Base-by-base conservation (phyloP, 2,888 invertebrate genomes). In the Leptopilina myrica region DNA sequence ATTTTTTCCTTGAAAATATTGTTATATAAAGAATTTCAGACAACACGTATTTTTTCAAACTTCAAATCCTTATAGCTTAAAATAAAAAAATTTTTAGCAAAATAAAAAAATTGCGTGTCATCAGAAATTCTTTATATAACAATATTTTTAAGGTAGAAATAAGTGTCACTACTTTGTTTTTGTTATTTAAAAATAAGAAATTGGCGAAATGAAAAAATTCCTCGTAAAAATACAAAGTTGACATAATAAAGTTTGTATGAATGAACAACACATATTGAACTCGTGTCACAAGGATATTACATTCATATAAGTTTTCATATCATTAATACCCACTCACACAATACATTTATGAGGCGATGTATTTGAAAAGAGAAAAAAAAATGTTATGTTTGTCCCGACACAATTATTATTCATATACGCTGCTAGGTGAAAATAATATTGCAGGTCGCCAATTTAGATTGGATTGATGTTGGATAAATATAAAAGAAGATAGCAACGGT, bases 381-480 rank as follows among this genome's bases (percentile, higher is more conserved):
- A 20, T 62, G 62, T 15, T 62, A 62, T 20, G 15, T 15, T 62
- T 62, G 62, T 62, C 62, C 20, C 62, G 20, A 62, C 62, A 62
- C 62, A 62, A 62, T 62, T 62, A 62, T 62, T 62, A 62, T 62
- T 62, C 62, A 62, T 62, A 62, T 9, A n/a, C 62, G 62, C 43
- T 43, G 43, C 43, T 43, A 62, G 20, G 20, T 62, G 62, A 62
- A 62, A 43, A 62, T 62, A 62, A 62, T 62, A 20, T 62, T 62
- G 15, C 62, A 20, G 62, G n/a, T 62, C 62, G 62, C 20, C 62
- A 62, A 62, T 62, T 62, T 62, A 62, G 62, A 62, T 62, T 62
- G 62, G 62, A 62, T 62, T 62, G 62, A 62, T 62, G 62, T 62
- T 62, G 62, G 62, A 62, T 62, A 62, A 62, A 62, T 62, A 62